Conservation (phyloP, 1,140 invertebrate genomes). For the Zaprionus inermis region DNA sequence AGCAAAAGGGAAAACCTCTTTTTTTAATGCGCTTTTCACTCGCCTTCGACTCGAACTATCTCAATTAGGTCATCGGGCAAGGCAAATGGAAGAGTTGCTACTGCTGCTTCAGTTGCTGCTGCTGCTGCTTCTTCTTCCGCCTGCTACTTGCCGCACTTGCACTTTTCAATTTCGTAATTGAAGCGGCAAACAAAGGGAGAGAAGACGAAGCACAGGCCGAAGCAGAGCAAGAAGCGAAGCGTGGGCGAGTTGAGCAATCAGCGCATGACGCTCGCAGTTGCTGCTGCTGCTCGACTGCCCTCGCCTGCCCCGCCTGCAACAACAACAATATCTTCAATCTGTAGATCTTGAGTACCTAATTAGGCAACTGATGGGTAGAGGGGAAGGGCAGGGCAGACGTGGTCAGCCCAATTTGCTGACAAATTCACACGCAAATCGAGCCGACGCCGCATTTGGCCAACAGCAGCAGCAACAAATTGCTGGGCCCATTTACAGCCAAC, state of each 20-base stretch:
- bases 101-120: background rate
- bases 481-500: constrained; percentile 18
- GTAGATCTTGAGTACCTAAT: constrained; percentile 33
- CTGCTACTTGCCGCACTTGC: constrained; percentile 59
- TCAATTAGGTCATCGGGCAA: constrained; percentile 66
- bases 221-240: constrained; percentile 53
- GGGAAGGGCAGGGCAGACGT: background rate
- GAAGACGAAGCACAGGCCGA: background rate
- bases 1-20: constrained; percentile 50
- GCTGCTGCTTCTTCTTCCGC: constrained; percentile 8
- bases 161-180: constrained; percentile 73
- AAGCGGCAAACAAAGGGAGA: constrained; percentile 28
- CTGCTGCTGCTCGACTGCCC: background rate
- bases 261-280: constrained; percentile 66
- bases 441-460: background rate
- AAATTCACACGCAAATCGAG: constrained; percentile 26
- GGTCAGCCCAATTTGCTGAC: constrained; percentile 6
- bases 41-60: constrained; percentile 57
- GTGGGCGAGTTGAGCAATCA: constrained; percentile 69
- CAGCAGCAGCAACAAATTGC: background rate
- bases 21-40: constrained; percentile 54
- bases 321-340: constrained; percentile 12
- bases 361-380: constrained; percentile 27
- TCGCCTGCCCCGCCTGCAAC: constrained; percentile 27
- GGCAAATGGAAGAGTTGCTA: constrained; percentile 26